Evolutionary conservation across 2,888 invertebrate species (phyloP), one percentile per base, ranked within the genome.

Genomic region (Seira musarum): DNA sequence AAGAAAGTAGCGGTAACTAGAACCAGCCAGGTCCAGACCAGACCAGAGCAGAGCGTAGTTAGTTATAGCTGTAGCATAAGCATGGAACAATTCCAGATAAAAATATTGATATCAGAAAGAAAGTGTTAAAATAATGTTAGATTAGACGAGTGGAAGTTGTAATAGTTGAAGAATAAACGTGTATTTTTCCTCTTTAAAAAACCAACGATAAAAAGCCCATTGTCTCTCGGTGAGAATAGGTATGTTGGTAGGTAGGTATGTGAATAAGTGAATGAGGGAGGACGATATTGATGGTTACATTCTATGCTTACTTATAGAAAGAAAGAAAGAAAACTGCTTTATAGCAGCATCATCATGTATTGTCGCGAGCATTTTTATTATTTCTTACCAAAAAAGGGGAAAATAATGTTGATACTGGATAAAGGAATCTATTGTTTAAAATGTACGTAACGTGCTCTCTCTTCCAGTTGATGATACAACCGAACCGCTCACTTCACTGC

Each of bases 61-160:
- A 70, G n/a, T n/a, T n/a, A n/a, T n/a, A 64, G 46, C 35, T 25
- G 53, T 69, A 46, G 19, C 40, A 71, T 53, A 17, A 8, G 53
- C 24, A 69, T 53, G 25, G 69, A 30, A 15, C 21, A 19, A 53
- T 2, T 53, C 17, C n/a, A 75, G 19, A 35, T 21, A 74, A 61
- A 49, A 63, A 61, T 22, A 25, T 30, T 30, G 8, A 30, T 5
- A 30, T n/a, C n/a, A 8, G 30, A 30, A 30, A 70, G 61, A 71
- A 71, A 78, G 78, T 70, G 70, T 70, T 77, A 70, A 77, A 77
- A 69, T 65, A 64, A 70, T 77, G 67, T 61, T 68, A 68, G 57
- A 68, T 63, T 53, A 53, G 6, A n/a, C 53, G 53, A 53, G 15
- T 53, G 53, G 53, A 53, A 53, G 53, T 53, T 53, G 53, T 53